These are phyloP conservation scores for Pocota personata DNA, from an alignment of 2,888 invertebrate genomes.

Conservation along the genomic window DNA sequence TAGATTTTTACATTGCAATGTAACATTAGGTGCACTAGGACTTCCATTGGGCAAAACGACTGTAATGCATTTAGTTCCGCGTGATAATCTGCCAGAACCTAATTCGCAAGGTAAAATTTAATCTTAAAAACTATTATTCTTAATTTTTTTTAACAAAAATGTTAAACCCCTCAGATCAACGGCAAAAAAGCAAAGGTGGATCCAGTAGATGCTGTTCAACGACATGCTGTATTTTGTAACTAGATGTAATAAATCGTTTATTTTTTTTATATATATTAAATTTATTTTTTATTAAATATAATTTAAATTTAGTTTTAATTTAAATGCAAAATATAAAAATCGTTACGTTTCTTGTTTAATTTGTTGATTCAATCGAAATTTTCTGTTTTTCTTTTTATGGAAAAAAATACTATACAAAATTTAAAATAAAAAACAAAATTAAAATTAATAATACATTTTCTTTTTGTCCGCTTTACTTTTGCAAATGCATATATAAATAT, in stretches of 20 bases:
- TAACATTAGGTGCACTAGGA: conserved; percentile 98
- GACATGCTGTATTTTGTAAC: conserved; percentile 96
- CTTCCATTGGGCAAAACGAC: conserved; percentile 98
- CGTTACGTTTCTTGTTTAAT: conserved; percentile 65
- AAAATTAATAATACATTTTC: conserved; percentile 6
- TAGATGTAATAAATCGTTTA: conserved; percentile 75
- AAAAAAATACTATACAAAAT: conserved; percentile 7
- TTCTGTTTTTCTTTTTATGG: conserved; percentile 29
- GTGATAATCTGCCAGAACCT: conserved; percentile 99
- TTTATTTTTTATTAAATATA: conserved; percentile 50
- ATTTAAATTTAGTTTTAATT: conserved; percentile 58
- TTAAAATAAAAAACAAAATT: conserved; percentile 31
- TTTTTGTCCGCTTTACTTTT: conserved; percentile 66
- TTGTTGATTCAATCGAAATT: conserved; percentile 14
- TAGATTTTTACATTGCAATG: conserved; percentile 99
- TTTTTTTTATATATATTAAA: conserved; percentile 68
- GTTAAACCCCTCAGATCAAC: conserved; percentile 90
- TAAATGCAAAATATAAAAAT: conserved; percentile 58
- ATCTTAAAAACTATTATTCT: neutral
- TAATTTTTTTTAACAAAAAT: too few relatives aligned
- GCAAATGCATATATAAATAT: conserved; percentile 61
- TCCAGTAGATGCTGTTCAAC: conserved; percentile 97
- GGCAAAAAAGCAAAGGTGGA: conserved; percentile 97
- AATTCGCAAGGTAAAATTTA: conserved; percentile 93
- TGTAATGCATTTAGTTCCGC: conserved; percentile 99